Evolutionary conservation across 2,797 vertebrate species (phyloP).

Genomic region (Clarias platycephalus): DNA sequence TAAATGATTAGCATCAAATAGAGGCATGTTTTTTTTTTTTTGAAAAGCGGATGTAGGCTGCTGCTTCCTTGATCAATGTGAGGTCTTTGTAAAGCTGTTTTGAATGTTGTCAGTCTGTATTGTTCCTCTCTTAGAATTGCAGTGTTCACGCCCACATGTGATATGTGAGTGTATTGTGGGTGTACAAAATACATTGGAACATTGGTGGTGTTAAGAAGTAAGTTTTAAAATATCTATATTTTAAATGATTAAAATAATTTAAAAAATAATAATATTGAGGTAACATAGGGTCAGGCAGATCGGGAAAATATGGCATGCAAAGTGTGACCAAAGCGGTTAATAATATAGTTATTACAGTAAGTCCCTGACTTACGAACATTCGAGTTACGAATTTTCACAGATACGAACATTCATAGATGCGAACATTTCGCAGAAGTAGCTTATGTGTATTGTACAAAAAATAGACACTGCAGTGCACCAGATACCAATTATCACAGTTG

Average conservation of each 20-base stretch:
- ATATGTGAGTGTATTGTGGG: not conserved
- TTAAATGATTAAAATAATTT: no score
- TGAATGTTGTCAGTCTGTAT: not conserved
- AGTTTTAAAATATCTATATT: no score
- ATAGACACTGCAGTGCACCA: no score
- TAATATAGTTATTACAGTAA: not conserved
- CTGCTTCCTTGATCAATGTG: not conserved
- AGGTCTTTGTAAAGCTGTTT: not conserved
- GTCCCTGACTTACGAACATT: no score
- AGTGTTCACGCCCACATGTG: not conserved
- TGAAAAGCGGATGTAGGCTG: not conserved
- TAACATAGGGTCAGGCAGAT: not conserved
- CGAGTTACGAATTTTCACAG: no score
- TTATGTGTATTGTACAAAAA: no score
- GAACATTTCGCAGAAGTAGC: no score
- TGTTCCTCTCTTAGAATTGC: not conserved
- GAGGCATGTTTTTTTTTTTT: not conserved
- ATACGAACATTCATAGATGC: no score
- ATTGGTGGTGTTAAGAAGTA: no score
- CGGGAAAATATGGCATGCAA: not conserved
- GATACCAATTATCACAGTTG: no score
- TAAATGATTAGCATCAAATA: not conserved
- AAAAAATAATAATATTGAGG: not conserved
- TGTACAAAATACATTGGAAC: not conserved
- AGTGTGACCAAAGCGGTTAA: not conserved